Conservation (phyloP, 2,888 invertebrate species). For the Eumerus sabulonum region DNA sequence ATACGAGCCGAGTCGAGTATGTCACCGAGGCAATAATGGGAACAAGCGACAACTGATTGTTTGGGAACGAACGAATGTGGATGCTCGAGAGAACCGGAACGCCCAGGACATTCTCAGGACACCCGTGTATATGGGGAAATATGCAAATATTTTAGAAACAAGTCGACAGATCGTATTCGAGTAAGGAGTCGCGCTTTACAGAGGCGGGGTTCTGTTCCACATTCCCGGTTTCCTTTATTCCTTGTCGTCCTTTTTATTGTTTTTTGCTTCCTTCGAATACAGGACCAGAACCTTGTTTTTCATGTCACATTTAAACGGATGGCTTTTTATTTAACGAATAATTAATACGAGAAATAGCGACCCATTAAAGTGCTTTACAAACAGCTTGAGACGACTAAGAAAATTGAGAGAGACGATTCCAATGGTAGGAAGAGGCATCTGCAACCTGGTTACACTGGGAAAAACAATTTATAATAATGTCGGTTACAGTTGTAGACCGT, state of each 20-base stretch:
- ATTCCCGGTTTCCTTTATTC: too few species aligned
- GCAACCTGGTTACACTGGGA: too few species aligned
- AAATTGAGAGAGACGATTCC: neutral
- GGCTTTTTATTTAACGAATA: slow-evolving; percentile 41
- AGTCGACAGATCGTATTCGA: slow-evolving; percentile 43
- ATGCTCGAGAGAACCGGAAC: slow-evolving; percentile 13
- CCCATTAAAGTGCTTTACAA: slow-evolving; percentile 6
- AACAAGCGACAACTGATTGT: slow-evolving; percentile 66
- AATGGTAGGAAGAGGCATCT: neutral
- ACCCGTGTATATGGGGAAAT: slow-evolving; percentile 47
- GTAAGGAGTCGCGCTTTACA: slow-evolving; percentile 28
- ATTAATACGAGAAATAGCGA: slow-evolving; percentile 20
- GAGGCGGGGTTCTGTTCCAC: too few species aligned
- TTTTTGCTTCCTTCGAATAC: too few species aligned
- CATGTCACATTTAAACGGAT: slow-evolving; percentile 14
- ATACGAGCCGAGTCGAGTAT: neutral
- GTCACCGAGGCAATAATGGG: slow-evolving; percentile 60
- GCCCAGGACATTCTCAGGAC: slow-evolving; percentile 6
- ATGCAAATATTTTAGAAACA: slow-evolving; percentile 49
- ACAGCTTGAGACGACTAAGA: slow-evolving; percentile 12
- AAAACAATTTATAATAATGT: too few species aligned
- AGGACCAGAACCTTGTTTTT: too few species aligned
- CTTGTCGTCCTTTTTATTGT: too few species aligned
- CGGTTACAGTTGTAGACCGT: too few species aligned
- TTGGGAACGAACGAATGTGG: slow-evolving; percentile 4